Conservation (phyloP, 2,113 vertebrate genomes). For the Procapra przewalskii region DNA sequence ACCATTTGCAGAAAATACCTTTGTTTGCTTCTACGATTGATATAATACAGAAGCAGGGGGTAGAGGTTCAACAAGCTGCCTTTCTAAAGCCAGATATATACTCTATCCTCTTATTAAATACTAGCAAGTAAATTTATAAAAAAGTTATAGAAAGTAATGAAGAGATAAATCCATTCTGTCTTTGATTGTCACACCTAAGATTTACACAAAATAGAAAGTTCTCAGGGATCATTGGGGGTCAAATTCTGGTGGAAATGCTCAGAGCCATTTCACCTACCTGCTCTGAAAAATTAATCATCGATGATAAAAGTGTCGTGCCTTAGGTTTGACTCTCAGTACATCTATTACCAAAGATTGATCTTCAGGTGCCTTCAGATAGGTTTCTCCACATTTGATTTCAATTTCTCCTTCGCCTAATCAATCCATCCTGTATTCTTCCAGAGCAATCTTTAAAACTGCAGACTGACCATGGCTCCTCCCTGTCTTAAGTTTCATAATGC, state of each 20-base stretch:
- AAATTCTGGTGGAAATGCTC: neutral
- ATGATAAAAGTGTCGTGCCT: neutral
- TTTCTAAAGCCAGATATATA: neutral
- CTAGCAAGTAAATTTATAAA: neutral
- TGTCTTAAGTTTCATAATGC: neutral
- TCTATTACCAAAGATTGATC: neutral
- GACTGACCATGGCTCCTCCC: neutral
- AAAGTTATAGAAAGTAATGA: neutral
- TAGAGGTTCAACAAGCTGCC: neutral
- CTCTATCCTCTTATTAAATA: neutral
- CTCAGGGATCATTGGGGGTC: neutral
- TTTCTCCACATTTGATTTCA: neutral
- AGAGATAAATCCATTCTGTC: neutral
- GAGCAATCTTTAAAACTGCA: neutral
- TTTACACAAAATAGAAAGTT: neutral
- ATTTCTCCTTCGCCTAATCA: neutral
- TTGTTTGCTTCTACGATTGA: constrained; percentile 11
- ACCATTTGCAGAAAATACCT: constrained; percentile 25
- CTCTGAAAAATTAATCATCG: neutral
- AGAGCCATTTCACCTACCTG: neutral
- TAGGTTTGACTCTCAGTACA: neutral
- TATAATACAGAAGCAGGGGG: neutral
- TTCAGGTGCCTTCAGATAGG: neutral
- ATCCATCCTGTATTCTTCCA: neutral
- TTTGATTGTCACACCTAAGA: neutral